phyloP scores from a whole-genome alignment of 2,797 vertebrate genomes.

The Acanthis flammea region DNA sequence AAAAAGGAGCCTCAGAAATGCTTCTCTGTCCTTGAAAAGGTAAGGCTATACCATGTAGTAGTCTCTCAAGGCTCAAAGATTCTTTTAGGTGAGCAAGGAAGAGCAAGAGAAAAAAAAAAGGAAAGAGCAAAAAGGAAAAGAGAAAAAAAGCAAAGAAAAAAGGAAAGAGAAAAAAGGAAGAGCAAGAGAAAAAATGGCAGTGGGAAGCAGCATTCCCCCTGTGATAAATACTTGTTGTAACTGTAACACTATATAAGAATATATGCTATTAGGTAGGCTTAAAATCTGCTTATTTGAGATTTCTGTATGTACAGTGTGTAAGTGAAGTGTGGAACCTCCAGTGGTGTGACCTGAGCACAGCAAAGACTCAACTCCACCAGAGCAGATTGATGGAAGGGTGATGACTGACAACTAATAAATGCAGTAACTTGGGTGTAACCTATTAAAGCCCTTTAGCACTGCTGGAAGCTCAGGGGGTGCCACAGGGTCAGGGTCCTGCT shows the following conservation, averaged over 20 bases:
- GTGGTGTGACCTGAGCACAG: background rate
- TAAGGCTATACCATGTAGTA: rapidly evolving
- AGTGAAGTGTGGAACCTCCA: background rate
- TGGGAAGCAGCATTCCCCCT: background rate
- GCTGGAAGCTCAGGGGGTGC: background rate
- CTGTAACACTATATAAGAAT: background rate
- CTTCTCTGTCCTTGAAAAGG: background rate
- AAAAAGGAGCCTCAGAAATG: rapidly evolving
- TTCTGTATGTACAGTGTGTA: background rate
- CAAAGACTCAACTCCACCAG: background rate
- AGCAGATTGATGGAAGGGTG: background rate
- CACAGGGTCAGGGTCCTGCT: background rate
- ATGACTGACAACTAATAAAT: background rate
- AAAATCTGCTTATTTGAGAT: background rate
- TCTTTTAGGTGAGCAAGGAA: background rate
- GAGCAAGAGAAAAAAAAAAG: too few species aligned
- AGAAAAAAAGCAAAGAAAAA: too few species aligned
- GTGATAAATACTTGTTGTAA: background rate
- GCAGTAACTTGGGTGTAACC: rapidly evolving
- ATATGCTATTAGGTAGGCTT: background rate
- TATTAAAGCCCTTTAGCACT: background rate
- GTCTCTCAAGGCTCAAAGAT: background rate
- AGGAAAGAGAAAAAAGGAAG: background rate
- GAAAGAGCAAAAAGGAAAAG: too few species aligned
- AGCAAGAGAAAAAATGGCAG: background rate